Evolutionary conservation across 2,113 vertebrate genomes (phyloP).

Genomic region (Microcebus murinus): DNA sequence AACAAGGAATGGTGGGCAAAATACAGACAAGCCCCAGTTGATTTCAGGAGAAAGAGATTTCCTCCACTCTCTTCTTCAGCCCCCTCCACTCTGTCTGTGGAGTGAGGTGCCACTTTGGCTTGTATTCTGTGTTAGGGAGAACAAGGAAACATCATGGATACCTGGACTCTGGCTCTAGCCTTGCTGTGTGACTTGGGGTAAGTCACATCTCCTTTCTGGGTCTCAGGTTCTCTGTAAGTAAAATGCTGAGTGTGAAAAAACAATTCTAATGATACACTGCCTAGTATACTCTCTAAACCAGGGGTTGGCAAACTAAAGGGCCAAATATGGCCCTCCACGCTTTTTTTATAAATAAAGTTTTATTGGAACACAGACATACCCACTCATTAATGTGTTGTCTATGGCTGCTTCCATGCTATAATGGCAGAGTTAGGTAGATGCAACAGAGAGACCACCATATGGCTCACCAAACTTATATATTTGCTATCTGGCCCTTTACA

Average conservation of each 20-base stretch:
- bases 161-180: background rate
- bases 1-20: background rate
- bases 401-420: background rate
- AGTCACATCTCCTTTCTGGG: background rate
- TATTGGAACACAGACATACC: background rate
- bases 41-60: background rate
- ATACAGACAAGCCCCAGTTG: background rate
- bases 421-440: background rate
- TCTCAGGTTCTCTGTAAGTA: background rate
- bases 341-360: slow-evolving; percentile 21
- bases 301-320: background rate
- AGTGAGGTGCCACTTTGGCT: background rate
- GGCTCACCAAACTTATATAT: background rate
- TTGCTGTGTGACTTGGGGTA: background rate
- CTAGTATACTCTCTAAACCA: background rate
- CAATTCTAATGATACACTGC: background rate
- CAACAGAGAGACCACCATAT: background rate
- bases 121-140: background rate
- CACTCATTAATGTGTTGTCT: background rate
- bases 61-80: background rate
- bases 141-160: background rate
- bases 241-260: background rate
- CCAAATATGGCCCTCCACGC: background rate
- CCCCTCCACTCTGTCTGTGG: no score
- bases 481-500: background rate